phyloP scores from a whole-genome alignment of 2,797 vertebrate species.

The Agapornis canus region DNA sequence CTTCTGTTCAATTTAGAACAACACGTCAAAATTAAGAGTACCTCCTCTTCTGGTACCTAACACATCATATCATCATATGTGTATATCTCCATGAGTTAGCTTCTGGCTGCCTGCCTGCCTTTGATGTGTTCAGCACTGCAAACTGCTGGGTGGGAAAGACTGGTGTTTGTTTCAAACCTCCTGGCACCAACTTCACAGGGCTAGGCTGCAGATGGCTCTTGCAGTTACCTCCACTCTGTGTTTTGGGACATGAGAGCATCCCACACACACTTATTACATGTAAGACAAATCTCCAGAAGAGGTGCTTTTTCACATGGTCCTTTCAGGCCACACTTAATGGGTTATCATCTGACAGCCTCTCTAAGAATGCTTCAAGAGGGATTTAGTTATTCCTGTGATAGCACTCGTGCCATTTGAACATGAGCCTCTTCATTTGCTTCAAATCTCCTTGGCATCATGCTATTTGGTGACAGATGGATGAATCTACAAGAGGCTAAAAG shows the following conservation, averaged over 20 bases:
- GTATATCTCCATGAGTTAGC: background rate
- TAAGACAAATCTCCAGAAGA: constrained; percentile 1
- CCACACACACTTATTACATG: background rate
- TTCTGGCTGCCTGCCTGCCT: background rate
- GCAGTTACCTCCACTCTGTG: background rate
- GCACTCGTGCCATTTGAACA: background rate
- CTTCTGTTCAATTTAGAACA: background rate
- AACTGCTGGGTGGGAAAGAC: background rate
- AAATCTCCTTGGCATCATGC: background rate
- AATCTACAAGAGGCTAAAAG: background rate
- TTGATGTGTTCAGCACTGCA: background rate
- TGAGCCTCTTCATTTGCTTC: background rate
- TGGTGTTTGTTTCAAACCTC: background rate
- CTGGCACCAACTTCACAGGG: background rate
- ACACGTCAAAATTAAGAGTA: background rate
- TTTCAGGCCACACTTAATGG: background rate
- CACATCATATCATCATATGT: background rate
- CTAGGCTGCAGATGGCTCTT: constrained; percentile 29
- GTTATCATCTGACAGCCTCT: background rate
- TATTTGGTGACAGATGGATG: background rate
- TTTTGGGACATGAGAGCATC: background rate
- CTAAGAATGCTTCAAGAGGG: background rate
- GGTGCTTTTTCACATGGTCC: background rate
- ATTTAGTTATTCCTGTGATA: background rate
- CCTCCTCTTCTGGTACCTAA: background rate